Base-by-base conservation (phyloP, 2,113 vertebrate species). In the Casuarius casuarius region DNA sequence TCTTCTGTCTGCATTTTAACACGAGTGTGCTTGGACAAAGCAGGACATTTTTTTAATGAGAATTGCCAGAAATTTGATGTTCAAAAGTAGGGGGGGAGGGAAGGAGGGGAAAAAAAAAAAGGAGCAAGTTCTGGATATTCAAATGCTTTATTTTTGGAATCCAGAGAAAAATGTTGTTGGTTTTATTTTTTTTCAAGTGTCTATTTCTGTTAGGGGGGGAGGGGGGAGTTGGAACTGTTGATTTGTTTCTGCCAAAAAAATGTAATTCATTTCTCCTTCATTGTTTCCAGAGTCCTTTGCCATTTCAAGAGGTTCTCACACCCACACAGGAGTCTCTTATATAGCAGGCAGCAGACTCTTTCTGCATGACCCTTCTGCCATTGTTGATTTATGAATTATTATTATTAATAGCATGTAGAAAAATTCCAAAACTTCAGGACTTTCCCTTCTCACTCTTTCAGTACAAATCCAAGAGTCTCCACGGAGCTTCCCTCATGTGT, bases 231-330 rank as follows among this genome's bases (percentile, higher is more conserved):
- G 81, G 83, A 93, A 65, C 75, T 82, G 46, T 80, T 75, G 76
- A 49, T 77, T 84, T 73, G 25, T 77, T 92, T 94, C 92, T 94
- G 95, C 94, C 92, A 96, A 91, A 83, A 70, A 89, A 95, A 89
- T 87, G 77, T 72, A 89, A 90, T 89, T 92, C 54, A 68, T 78
- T 94, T 91, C 96, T 96, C 42, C 91, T 96, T 97, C 95, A 85
- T 92, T 94, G 91, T 97, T 97, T 96, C 97, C 97, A 97, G 86
- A 84, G 75, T 54, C 70, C 70, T 92, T 85, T 94, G 96, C 97
- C 96, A 94, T 96, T 95, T 91, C 77, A 77, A 90, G 95, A 90
- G 68, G 72, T 93, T 97, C 96, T 91, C 95, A 97, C 96, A 95
- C 94, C 94, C 89, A 94, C 95, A 93, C 94, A 87, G 91, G 82